Conservation (phyloP, 1,140 invertebrate genomes). For the Lordiphosa collinella region DNA sequence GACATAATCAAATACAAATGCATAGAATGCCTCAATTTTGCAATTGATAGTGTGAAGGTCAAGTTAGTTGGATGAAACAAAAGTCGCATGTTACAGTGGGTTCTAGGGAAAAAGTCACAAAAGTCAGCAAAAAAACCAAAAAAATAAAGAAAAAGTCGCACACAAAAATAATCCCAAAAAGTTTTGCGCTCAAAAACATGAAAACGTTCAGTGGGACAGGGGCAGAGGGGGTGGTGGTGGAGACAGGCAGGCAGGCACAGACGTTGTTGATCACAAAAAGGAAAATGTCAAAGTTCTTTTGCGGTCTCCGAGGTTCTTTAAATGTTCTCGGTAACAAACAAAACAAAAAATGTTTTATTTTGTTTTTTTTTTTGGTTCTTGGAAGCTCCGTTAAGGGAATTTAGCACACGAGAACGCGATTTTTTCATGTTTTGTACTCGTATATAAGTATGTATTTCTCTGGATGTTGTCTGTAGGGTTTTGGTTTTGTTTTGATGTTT, state of each 20-base stretch:
- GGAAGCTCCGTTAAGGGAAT: conserved; percentile 56
- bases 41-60: conserved; percentile 43
- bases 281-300: conserved; percentile 75
- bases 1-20: conserved; percentile 29
- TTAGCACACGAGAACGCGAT: conserved; percentile 43
- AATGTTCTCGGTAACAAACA: conserved; percentile 65
- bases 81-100: conserved; percentile 56
- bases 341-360: conserved; percentile 14
- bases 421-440: conserved; percentile 3
- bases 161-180: conserved; percentile 77
- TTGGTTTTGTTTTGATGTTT: conserved; percentile 6
- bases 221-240: conserved; percentile 13
- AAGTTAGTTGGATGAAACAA: conserved; percentile 64
- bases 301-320: conserved; percentile 73
- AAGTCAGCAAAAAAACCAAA: conserved; percentile 41
- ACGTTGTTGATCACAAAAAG: conserved; percentile 68
- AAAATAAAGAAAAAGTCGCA: conserved; percentile 17
- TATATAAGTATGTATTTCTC: neutral
- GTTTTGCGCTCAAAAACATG: conserved; percentile 71
- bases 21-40: conserved; percentile 20
- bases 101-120: conserved; percentile 70
- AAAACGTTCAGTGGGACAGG: conserved; percentile 44
- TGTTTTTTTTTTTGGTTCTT: conserved; percentile 36
- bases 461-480: neutral
- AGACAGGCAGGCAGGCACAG: conserved; percentile 15